These are phyloP conservation scores for Sardina pilchardus DNA, from an alignment of 2,113 vertebrate genomes.

Conservation along the genomic window DNA sequence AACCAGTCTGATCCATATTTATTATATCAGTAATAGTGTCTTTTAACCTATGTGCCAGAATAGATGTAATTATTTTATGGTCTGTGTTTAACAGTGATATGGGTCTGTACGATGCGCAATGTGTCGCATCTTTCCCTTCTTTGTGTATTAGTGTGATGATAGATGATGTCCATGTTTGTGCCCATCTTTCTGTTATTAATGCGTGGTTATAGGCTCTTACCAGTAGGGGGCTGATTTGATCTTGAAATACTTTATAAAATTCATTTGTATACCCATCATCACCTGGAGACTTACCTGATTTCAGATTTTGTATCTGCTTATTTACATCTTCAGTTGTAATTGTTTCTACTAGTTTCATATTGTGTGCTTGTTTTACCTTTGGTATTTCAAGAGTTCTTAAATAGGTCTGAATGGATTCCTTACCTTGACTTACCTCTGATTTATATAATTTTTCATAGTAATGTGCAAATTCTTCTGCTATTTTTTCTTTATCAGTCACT, in stretches of 20 bases:
- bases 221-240: background rate
- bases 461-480: background rate
- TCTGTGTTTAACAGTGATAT: slow-evolving; percentile 31
- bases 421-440: background rate
- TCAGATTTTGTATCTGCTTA: background rate
- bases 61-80: slow-evolving; percentile 17
- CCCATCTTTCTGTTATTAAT: background rate
- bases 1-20: slow-evolving; percentile 4
- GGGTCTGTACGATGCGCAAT: slow-evolving; percentile 24
- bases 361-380: background rate
- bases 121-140: slow-evolving; percentile 27
- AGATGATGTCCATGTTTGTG: background rate
- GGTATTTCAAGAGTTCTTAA: background rate
- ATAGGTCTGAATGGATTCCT: background rate
- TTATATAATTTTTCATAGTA: background rate
- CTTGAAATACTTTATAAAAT: background rate
- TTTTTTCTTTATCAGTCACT: background rate
- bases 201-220: background rate
- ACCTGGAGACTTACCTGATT: background rate
- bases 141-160: slow-evolving; percentile 24
- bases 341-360: background rate
- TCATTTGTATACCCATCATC: background rate
- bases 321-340: background rate
- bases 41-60: slow-evolving; percentile 23
- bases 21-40: background rate